Evolutionary conservation across 2,888 invertebrate genomes (phyloP), one percentile per base, ranked within the genome.

Genomic region (Pharmacophagus antenor): DNA sequence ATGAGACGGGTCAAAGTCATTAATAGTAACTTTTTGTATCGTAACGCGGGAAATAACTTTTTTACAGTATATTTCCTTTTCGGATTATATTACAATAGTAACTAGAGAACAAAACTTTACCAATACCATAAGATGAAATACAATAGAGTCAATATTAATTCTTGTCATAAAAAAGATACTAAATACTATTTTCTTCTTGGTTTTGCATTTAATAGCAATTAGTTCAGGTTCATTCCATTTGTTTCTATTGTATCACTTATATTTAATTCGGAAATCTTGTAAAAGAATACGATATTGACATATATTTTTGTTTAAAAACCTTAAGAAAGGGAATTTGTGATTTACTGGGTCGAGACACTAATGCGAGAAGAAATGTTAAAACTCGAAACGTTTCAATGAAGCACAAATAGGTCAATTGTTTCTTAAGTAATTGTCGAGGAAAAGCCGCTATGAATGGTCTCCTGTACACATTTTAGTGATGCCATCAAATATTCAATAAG

Each of bases 321-420:
- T 37, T 15, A 15, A n/a, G 0, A 15, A 2, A 37, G 4, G n/a
- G n/a, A 5, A 37, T n/a, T 37, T 8, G 15, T 37, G 15, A 37
- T 37, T 5, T n/a, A 37, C n/a, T 37, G n/a, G 15, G n/a, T 37
- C 4, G 1, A 37, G 17, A 48, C 48, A 31, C 21, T 25, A 48
- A 41, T 17, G 18, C 8, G 37, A 22, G 52, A 47, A 51, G 22
- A 37, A 58, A 37, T 37, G n/a, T n/a, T 22, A 67, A 68, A 70
- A 23, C 31, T 72, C 73, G 70, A 71, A 79, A 79, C 77, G 78
- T 70, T 74, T 68, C 64, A 63, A 60, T 66, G 65, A 62, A 65
- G 70, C 64, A 73, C 71, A 85, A 84, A 73, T 80, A 69, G 85
- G 85, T 83, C 83, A 82, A 84, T 75, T 71, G 70, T 68, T 74